These are phyloP conservation scores for Chunga burmeisteri DNA, from an alignment of 2,113 vertebrate species.

Conservation along the genomic window DNA sequence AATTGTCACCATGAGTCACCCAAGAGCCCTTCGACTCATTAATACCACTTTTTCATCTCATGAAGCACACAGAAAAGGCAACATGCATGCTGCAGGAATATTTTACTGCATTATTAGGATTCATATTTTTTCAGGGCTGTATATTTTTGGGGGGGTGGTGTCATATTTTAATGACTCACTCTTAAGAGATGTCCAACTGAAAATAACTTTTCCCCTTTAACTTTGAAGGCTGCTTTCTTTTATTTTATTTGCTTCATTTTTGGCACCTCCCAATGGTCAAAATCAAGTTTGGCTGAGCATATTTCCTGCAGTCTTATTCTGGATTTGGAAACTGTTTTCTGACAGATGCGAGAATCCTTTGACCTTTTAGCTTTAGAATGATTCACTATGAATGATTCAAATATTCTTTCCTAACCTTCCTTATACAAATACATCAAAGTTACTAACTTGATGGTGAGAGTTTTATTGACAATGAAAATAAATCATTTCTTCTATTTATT, in stretches of 20 bases:
- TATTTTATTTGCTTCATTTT: neutral
- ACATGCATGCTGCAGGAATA: neutral
- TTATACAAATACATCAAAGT: neutral
- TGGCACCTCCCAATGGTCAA: neutral
- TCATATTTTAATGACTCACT: neutral
- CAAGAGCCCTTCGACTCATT: neutral
- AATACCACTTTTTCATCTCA: neutral
- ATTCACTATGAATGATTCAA: neutral
- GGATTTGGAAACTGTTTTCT: neutral
- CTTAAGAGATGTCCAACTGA: neutral
- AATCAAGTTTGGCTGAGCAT: neutral
- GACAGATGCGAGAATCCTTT: neutral
- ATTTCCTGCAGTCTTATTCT: neutral
- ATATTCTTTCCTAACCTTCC: neutral
- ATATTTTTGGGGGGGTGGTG: neutral
- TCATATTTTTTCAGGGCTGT: neutral
- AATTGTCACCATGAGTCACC: neutral
- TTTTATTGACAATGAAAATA: neutral
- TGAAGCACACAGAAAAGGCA: neutral
- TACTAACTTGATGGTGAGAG: neutral
- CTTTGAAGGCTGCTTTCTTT: neutral
- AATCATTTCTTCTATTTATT: neutral
- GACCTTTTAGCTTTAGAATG: neutral
- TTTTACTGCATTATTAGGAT: neutral
- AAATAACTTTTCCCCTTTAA: neutral